Evolutionary conservation across 2,888 invertebrate genomes (phyloP).

Genomic region (Junonia oenone): DNA sequence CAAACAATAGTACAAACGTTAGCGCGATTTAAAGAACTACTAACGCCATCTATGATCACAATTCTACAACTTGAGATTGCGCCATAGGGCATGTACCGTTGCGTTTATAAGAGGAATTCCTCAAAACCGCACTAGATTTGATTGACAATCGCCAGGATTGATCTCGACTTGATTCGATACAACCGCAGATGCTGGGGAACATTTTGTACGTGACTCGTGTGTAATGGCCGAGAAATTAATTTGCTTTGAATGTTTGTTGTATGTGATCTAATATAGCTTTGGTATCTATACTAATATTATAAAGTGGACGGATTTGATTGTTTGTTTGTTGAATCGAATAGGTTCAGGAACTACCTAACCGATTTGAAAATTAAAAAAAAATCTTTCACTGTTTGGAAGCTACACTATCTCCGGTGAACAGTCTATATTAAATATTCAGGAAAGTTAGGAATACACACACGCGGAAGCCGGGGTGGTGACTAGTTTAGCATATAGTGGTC

Average conservation of each 20-base stretch:
- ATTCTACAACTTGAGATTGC: not conserved
- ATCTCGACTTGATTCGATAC: conserved; percentile 11
- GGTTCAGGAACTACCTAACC: too few relatives aligned
- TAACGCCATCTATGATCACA: not conserved
- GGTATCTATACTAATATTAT: not conserved
- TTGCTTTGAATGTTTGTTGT: not conserved
- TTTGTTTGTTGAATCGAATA: too few relatives aligned
- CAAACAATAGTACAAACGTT: too few relatives aligned
- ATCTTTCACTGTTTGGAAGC: too few relatives aligned
- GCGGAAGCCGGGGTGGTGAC: too few relatives aligned
- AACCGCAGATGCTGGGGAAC: conserved; percentile 7
- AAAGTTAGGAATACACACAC: too few relatives aligned
- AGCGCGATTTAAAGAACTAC: not conserved
- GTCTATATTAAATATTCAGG: too few relatives aligned
- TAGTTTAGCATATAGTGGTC: too few relatives aligned
- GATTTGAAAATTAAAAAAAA: too few relatives aligned
- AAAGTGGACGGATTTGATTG: not conserved
- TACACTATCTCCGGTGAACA: too few relatives aligned
- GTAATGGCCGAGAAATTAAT: not conserved
- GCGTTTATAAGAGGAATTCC: conserved; percentile 5
- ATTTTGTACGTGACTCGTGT: conserved; percentile 2
- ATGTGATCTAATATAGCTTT: not conserved
- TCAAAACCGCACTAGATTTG: conserved; percentile 8
- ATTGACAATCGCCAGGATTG: conserved; percentile 11
- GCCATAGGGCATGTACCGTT: not conserved